A percentile compares a stretch with the other conserved stretches of the same genome.
Conservation (phyloP, 2,797 vertebrate genomes). For the Lepilemur ruficaudatus region DNA sequence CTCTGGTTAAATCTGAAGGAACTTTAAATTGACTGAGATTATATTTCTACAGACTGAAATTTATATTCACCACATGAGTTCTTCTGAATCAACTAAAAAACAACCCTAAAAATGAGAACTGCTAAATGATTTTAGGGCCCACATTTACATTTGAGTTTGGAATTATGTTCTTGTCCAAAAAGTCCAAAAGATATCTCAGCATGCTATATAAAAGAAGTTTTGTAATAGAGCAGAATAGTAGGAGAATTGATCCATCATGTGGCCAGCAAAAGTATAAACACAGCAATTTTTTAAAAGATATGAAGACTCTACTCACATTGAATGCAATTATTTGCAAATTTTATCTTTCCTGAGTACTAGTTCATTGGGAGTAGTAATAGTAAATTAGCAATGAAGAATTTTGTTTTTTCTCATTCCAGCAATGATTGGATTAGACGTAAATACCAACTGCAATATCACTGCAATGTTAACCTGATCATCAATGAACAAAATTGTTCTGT, state of each 20-base stretch:
- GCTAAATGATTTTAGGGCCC: not conserved
- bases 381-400: not conserved
- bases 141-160: not conserved
- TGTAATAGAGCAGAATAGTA: not conserved
- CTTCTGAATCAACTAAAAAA: not conserved
- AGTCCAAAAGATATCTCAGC: not conserved
- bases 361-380: not conserved
- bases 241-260: not conserved
- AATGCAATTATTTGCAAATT: not conserved
- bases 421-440: not conserved
- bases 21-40: not conserved
- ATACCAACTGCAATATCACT: not conserved
- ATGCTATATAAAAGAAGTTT: not conserved
- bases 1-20: not conserved
- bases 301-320: not conserved
- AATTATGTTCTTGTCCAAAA: not conserved
- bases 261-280: not conserved
- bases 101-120: conserved; percentile 31
- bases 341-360: not conserved
- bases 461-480: not conserved
- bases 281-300: not conserved
- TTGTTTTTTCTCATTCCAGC: not conserved
- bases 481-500: not conserved
- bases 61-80: not conserved
- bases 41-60: not conserved